These are phyloP conservation scores for Diachasma alloeum DNA, from an alignment of 1,140 invertebrate species.

Conservation along the genomic window DNA sequence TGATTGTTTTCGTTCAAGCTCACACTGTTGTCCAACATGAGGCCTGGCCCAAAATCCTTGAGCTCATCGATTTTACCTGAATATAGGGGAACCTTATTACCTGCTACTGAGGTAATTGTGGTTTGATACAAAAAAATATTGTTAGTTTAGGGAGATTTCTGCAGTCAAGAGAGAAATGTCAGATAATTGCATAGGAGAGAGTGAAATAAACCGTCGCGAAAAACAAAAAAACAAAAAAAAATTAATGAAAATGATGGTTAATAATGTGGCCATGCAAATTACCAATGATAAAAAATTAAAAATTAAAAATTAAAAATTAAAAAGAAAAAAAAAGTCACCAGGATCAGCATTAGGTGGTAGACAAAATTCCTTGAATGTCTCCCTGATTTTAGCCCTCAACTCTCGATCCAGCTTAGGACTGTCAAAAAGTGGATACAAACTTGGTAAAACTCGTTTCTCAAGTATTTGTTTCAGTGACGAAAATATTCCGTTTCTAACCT, in stretches of 20 bases:
- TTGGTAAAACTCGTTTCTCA: constrained; percentile 91
- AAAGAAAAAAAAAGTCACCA: constrained; percentile 53
- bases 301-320: no score
- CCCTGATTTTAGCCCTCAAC: constrained; percentile 82
- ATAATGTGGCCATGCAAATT: background rate
- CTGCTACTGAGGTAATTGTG: constrained; percentile 50
- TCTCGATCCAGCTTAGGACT: constrained; percentile 92
- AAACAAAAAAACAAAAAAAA: no score
- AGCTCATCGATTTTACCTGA: constrained; percentile 66
- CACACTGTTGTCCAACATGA: constrained; percentile 49
- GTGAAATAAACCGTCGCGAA: no score
- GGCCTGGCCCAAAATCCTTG: constrained; percentile 66
- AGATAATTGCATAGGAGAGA: background rate
- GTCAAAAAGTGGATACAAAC: constrained; percentile 90
- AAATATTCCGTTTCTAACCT: constrained; percentile 89
- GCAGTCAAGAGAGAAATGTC: background rate
- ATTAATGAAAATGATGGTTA: background rate
- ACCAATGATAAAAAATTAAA: background rate
- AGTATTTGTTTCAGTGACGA: constrained; percentile 92
- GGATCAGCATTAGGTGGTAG: constrained; percentile 65
- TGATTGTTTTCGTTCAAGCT: constrained; percentile 61
- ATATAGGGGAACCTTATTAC: constrained; percentile 63
- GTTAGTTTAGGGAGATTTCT: constrained; percentile 41
- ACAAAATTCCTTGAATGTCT: constrained; percentile 93
- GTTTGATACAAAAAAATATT: constrained; percentile 34